phyloP scores from a whole-genome alignment of 2,888 invertebrate genomes.

The Chloroclystis v-ata region DNA sequence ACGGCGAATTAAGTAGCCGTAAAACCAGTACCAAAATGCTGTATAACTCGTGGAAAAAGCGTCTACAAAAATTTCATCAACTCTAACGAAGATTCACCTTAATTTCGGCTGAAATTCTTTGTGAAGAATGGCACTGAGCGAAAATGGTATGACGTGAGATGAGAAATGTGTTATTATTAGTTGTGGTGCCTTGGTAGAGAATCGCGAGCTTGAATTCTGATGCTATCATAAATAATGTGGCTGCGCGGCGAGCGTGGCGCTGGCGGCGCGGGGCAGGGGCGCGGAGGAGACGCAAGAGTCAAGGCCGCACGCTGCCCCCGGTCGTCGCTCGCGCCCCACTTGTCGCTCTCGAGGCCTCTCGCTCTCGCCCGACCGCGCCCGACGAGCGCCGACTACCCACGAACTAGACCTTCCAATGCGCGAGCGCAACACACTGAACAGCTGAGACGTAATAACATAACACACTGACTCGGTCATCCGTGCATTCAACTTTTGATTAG shows the following conservation, averaged over 20 bases:
- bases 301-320: conserved; percentile 87
- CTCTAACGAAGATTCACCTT: neutral
- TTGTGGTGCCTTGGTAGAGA: conserved; percentile 52
- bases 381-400: conserved; percentile 57
- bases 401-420: conserved; percentile 77
- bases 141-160: conserved; percentile 71
- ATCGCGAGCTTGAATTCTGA: conserved; percentile 73
- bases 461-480: conserved; percentile 79
- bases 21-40: neutral
- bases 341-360: conserved; percentile 64
- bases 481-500: conserved; percentile 78
- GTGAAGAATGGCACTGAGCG: conserved; percentile 37
- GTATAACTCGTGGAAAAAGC: conserved; percentile 5
- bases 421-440: conserved; percentile 71
- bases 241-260: conserved; percentile 62
- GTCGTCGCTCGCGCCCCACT: conserved; percentile 85
- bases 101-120: conserved; percentile 3
- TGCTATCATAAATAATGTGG: conserved; percentile 77
- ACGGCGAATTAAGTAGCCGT: conserved; percentile 2
- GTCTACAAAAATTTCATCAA: conserved; percentile 10
- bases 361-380: conserved; percentile 54
- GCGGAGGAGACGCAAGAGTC: conserved; percentile 75
- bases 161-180: conserved; percentile 77
- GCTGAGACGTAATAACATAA: conserved; percentile 77
- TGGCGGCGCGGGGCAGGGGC: conserved; percentile 40